Percentiles rank a stretch among this genome's conserved stretches.
phyloP scores from a whole-genome alignment of 53 echinoderm and acorn worm genomes.

The Crossaster papposus region DNA sequence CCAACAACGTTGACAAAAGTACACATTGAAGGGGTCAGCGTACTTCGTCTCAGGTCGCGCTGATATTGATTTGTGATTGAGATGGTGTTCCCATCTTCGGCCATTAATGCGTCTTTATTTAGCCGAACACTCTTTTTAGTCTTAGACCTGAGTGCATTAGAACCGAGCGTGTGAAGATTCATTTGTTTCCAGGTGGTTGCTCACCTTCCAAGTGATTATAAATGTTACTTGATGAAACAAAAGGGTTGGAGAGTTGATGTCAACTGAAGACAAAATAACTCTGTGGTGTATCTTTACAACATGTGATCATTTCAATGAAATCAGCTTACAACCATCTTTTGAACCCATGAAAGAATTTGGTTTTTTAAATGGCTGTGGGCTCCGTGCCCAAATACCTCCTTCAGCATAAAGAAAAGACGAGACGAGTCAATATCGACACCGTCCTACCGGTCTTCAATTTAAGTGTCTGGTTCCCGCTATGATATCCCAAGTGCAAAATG shows the following conservation, averaged over 20 bases:
- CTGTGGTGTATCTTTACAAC: background rate
- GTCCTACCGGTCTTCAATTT: too few relatives aligned
- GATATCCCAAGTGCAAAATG: too few relatives aligned
- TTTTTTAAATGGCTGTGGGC: too few relatives aligned
- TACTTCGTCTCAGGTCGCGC: constrained; percentile 43
- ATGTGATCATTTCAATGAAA: too few relatives aligned
- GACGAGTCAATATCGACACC: too few relatives aligned
- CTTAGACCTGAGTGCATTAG: background rate
- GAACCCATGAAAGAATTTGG: too few relatives aligned
- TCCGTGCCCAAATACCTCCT: too few relatives aligned
- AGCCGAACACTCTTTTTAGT: background rate
- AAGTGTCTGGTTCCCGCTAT: too few relatives aligned
- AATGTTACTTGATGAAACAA: background rate
- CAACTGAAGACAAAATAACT: background rate
- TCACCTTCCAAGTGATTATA: background rate
- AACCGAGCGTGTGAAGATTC: constrained; percentile 19
- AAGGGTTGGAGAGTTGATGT: background rate
- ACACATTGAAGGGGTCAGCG: constrained; percentile 31
- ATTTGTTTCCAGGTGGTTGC: constrained; percentile 15
- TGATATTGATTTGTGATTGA: constrained; percentile 40
- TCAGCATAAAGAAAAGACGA: too few relatives aligned
- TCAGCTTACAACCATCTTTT: too few relatives aligned
- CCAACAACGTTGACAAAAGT: constrained; percentile 23
- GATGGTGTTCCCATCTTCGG: constrained; percentile 1
- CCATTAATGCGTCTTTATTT: constrained; percentile 26